These are phyloP conservation scores for Tapera naevia DNA, from an alignment of 2,797 vertebrate species.

Conservation along the genomic window DNA sequence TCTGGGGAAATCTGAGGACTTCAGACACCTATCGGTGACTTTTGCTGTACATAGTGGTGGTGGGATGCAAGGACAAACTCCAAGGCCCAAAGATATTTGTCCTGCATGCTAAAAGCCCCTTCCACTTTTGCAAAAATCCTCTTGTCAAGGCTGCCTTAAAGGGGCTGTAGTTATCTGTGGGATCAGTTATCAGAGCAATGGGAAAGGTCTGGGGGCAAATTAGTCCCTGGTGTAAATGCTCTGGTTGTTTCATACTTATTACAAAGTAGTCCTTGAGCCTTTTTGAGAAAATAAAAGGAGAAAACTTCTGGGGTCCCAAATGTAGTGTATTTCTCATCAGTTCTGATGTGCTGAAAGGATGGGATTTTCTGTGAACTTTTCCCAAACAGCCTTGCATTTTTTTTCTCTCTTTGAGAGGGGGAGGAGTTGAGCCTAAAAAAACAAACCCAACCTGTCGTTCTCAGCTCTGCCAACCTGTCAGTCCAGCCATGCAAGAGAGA, in stretches of 20 bases:
- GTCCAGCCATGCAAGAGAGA: constrained; percentile 65
- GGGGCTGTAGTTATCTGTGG: not conserved
- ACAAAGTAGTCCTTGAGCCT: not conserved
- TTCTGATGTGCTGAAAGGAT: constrained; percentile 18
- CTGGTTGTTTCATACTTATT: not conserved
- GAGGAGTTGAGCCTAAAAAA: constrained; percentile 67
- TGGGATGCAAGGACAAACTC: not conserved
- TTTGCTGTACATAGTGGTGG: not conserved
- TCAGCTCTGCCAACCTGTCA: constrained; percentile 69
- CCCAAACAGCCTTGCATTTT: constrained; percentile 28
- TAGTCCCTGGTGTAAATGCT: not conserved
- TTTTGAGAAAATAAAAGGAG: not conserved
- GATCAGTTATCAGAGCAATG: not conserved
- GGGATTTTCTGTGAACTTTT: constrained; percentile 54
- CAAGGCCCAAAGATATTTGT: not conserved
- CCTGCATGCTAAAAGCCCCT: not conserved
- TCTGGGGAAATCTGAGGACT: not conserved
- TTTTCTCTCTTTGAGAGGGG: constrained; percentile 47
- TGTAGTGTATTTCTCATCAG: not conserved
- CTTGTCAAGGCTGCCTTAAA: not conserved
- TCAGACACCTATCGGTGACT: not conserved
- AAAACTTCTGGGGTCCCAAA: not conserved
- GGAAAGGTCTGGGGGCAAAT: not conserved
- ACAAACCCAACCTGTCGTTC: constrained; percentile 69
- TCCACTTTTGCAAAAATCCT: not conserved